Evolutionary conservation across 2,797 vertebrate species (phyloP).

Genomic region (Emys orbicularis): DNA sequence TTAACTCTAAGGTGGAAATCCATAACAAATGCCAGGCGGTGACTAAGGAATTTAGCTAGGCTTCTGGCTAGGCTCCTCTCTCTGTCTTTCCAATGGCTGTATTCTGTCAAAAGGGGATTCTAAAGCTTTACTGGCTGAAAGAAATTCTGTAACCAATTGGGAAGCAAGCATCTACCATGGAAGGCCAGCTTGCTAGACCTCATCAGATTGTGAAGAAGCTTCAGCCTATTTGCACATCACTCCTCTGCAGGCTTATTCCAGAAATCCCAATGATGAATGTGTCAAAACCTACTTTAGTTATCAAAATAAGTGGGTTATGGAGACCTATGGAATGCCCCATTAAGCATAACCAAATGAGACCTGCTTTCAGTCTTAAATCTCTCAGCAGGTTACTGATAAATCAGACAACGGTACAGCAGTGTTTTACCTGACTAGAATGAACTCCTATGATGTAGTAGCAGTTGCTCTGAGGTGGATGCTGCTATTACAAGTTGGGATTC

Average conservation of each 20-base stretch:
- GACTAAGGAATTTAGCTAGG: slow-evolving; percentile 19
- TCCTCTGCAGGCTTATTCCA: not conserved
- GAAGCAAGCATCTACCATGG: not conserved
- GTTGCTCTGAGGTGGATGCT: not conserved
- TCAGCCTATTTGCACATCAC: not conserved
- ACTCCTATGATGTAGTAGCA: not conserved
- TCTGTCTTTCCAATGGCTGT: not conserved
- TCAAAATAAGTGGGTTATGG: not conserved
- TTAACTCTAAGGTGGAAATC: slow-evolving; percentile 14
- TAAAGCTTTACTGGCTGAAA: not conserved
- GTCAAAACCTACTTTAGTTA: not conserved
- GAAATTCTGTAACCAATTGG: not conserved
- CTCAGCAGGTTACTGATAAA: not conserved
- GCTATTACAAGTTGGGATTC: not conserved
- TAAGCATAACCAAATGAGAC: not conserved
- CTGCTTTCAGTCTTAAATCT: not conserved
- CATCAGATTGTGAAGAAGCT: not conserved
- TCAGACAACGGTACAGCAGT: not conserved
- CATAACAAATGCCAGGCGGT: not conserved
- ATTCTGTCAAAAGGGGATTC: not conserved
- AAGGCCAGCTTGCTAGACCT: not conserved
- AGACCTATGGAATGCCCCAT: not conserved
- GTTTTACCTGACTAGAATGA: not conserved
- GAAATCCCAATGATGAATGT: not conserved
- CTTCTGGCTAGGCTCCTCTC: not conserved